Conservation (phyloP, 2,113 vertebrate species). For the Bubalus kerabau region DNA sequence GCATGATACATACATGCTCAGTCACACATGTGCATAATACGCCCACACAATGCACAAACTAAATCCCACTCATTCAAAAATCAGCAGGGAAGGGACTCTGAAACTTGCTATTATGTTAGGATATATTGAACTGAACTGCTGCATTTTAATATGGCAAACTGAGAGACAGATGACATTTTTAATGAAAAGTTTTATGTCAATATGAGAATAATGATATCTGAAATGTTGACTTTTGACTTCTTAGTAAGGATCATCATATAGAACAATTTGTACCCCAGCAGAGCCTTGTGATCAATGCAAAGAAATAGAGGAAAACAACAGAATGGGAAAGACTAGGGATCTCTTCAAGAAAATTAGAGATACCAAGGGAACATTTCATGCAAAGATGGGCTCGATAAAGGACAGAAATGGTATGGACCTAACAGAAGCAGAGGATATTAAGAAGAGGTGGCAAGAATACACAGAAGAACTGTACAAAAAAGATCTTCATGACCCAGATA, state of each 20-base stretch:
- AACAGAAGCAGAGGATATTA: no score
- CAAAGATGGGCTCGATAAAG: no score
- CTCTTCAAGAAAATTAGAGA: no score
- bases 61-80: background rate
- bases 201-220: background rate
- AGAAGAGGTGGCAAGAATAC: no score
- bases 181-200: background rate
- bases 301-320: no score
- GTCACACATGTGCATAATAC: rapidly evolving
- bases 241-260: background rate
- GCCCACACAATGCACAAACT: background rate
- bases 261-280: background rate
- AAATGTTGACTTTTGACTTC: background rate
- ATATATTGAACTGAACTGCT: background rate
- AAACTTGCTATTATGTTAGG: background rate
- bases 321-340: no score
- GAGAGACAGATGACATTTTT: background rate
- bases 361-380: no score
- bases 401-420: no score
- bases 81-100: background rate
- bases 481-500: no score
- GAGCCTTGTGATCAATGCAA: background rate
- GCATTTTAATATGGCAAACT: background rate
- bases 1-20: rapidly evolving
- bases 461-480: no score